Base-by-base conservation (phyloP, 23 tunicate genomes). In the Styela plicata region DNA sequence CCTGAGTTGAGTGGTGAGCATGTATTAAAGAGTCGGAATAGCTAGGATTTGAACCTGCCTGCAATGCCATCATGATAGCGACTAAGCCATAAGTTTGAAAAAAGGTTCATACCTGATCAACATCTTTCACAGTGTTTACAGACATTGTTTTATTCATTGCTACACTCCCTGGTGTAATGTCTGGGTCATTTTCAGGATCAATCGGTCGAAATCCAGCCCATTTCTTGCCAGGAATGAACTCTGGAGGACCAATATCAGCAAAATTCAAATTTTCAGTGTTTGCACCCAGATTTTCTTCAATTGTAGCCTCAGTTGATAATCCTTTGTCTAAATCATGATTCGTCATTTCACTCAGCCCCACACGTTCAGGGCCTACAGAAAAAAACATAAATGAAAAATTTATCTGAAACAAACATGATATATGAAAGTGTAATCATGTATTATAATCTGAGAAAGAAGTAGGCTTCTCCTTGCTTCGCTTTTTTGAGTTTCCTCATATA, bases 101-200 rank as follows among this genome's bases (percentile, higher is more conserved):
- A n/a, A n/a, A n/a, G n/a, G n/a, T n/a, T n/a, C n/a, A 44, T 69
- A 91, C 97, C 90, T 91, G 97, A 79, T 91, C 97, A 34, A 89
- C 91, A 80, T 91, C 91, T 16, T 85, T 71, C 63, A 91, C 97
- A 76, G 91, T 91, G 84, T 91, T 91, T 24, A 91, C 67, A 0
- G 97, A 91, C 91, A 91, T 91, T 10, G 97, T 68, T 75, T 91
- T 91, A 23, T 88, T 83, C 26, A 73, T 78, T 25, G 97, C 97
- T 68, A 87, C 97, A 57, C 91, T 91, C 32, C 97, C 97, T 2
- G 97, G 97, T 52, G 97, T 91, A 29, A 91, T 91, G 74, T 91
- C 87, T 2, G 91, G 97, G 52, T 91, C 97, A 7, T 74, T 69
- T 61, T 91, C 97, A 1, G 97, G 97, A 79, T 91, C 97, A 52